Evolutionary conservation across 2,797 vertebrate species (phyloP), one percentile per base, ranked within the genome.

Genomic region (Glossophaga mutica): DNA sequence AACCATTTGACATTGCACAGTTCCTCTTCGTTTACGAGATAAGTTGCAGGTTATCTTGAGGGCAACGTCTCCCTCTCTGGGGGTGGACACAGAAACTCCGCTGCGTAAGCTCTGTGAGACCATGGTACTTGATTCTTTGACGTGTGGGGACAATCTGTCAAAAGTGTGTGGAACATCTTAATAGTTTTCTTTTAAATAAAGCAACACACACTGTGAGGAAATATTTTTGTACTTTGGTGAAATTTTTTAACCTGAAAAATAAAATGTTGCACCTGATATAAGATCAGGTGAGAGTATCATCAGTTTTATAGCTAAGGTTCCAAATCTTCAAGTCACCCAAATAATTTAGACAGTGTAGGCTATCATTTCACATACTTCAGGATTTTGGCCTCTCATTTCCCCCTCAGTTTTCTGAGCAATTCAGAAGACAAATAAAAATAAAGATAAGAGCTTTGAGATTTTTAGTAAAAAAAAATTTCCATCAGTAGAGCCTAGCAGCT

Each of bases 41-140:
- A 94, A 70, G 85, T 87, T 24, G 9, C 67, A 87, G 92, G 39
- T 95, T 97, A 91, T 96, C 93, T 97, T 87, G 88, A 95, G 94
- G 91, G 94, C 86, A 95, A 11, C 1, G 11, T 68, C 79, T 94
- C 50, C 52, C 78, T 94, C 87, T 62, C 76, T 77, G 50, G 70
- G 73, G 52, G 11, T 62, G 9, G 55, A 39, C 32, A n/a, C 50
- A 71, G 94, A 93, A 89, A 94, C 74, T 62, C 29, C 1, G 4
- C 57, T 37, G 55, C 21, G 52, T 90, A 81, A 84, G 52, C 65
- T 79, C 29, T 46, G 14, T 19, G 32, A 29, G 34, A 15, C 84
- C 59, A n/a, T n/a, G 15, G 65, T 34, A 70, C 62, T 77, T 95
- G 62, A 73, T 32, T 46, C 70, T 81, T 71, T 95, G 92, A 87